phyloP scores from a whole-genome alignment of 1,140 invertebrate species.

The Aphaenogaster rudis region DNA sequence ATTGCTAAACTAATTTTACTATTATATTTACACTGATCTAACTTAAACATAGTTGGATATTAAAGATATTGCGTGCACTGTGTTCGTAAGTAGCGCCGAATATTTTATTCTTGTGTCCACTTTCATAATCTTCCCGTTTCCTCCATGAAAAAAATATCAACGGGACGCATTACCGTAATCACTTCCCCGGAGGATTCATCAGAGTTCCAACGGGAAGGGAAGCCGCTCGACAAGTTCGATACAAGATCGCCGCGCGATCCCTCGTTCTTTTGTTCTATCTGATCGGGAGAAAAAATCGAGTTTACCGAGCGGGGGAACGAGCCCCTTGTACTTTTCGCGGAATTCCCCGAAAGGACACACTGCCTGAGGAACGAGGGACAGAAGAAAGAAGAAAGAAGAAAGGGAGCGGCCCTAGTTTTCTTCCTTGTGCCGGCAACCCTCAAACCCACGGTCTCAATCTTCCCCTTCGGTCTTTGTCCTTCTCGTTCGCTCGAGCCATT shows the following conservation, averaged over 20 bases:
- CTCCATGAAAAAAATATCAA: slow-evolving; percentile 28
- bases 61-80: not conserved
- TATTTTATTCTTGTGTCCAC: not conserved
- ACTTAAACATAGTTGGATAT: not conserved
- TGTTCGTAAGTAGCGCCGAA: not conserved
- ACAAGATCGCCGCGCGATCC: not conserved
- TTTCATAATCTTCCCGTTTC: not conserved
- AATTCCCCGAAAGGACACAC: slow-evolving; percentile 17
- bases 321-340: slow-evolving; percentile 35
- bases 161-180: slow-evolving; percentile 42
- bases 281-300: slow-evolving; percentile 35
- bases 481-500: not conserved
- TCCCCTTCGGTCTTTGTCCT: not conserved
- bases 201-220: slow-evolving; percentile 4
- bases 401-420: not conserved
- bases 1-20: slow-evolving; percentile 15
- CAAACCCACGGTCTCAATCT: slow-evolving; percentile 29
- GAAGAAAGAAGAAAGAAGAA: not conserved
- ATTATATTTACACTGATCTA: not conserved
- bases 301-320: slow-evolving; percentile 34
- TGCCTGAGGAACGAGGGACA: not conserved
- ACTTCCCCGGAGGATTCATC: slow-evolving; percentile 47
- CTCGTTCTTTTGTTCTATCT: slow-evolving; percentile 27
- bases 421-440: slow-evolving; percentile 3
- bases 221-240: not conserved